phyloP scores from a whole-genome alignment of 2,888 invertebrate genomes.

The Eupithecia insigniata region DNA sequence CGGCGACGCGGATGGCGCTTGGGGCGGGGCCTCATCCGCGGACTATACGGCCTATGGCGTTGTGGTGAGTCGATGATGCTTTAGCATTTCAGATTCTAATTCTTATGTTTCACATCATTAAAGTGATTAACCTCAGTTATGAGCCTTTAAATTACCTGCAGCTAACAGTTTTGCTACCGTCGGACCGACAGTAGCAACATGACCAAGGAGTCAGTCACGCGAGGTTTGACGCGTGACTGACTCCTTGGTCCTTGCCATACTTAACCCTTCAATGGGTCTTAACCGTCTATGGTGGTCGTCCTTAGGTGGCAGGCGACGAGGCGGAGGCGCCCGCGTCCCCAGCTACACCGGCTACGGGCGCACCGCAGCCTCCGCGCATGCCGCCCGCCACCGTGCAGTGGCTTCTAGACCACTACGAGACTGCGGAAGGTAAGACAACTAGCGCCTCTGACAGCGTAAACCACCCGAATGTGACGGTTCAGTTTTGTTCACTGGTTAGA shows the following conservation, averaged over 20 bases:
- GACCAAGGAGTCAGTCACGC: too few species aligned
- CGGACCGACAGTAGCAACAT: too few species aligned
- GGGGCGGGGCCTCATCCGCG: conserved; percentile 82
- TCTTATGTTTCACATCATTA: not conserved
- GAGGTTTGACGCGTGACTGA: not conserved
- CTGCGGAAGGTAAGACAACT: conserved; percentile 88
- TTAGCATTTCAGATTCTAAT: not conserved
- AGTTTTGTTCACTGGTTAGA: not conserved
- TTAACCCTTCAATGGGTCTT: not conserved
- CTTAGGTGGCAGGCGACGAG: conserved; percentile 83
- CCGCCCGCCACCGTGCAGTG: conserved; percentile 95
- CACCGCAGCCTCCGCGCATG: conserved; percentile 71
- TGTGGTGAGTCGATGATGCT: conserved; percentile 49
- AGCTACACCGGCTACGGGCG: conserved; percentile 72
- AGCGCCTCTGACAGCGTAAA: not conserved
- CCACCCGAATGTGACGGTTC: not conserved
- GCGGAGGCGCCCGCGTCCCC: conserved; percentile 78
- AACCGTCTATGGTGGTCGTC: too few species aligned
- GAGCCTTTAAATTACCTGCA: too few species aligned
- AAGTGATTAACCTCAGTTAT: not conserved
- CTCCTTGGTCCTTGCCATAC: not conserved
- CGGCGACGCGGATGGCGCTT: conserved; percentile 54
- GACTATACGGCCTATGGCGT: conserved; percentile 80
- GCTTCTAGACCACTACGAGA: conserved; percentile 99
- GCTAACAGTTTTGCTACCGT: too few species aligned